Evolutionary conservation across 2,797 vertebrate species (phyloP).

Genomic region (Cottoperca gobio): DNA sequence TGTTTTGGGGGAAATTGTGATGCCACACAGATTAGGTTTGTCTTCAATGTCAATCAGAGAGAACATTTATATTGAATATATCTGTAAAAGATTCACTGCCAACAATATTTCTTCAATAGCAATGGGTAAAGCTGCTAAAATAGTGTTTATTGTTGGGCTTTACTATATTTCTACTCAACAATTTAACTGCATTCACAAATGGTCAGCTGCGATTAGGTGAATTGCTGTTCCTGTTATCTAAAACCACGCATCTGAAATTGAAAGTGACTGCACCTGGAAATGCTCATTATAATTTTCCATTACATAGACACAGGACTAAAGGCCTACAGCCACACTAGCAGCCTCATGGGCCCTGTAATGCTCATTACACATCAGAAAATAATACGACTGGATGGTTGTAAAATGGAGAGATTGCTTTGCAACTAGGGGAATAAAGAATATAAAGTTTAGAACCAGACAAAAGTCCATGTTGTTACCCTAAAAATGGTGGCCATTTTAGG

Average conservation of each 20-base stretch:
- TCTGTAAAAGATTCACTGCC: background rate
- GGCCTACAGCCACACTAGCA: background rate
- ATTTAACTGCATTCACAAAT: background rate
- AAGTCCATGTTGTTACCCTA: background rate
- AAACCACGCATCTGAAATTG: slow-evolving; percentile 12
- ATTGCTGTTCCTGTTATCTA: slow-evolving; percentile 2
- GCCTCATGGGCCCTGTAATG: background rate
- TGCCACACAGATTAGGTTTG: background rate
- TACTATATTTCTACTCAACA: background rate
- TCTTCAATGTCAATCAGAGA: background rate
- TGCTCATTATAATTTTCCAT: background rate
- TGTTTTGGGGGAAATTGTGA: background rate
- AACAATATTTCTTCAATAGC: background rate
- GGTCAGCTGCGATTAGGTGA: background rate
- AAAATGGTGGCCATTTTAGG: background rate
- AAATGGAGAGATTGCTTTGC: background rate
- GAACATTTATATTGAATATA: background rate
- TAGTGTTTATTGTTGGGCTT: background rate
- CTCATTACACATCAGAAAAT: slow-evolving; percentile 8
- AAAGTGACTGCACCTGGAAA: slow-evolving; percentile 20
- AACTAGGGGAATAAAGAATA: background rate
- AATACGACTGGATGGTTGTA: background rate
- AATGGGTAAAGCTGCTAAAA: background rate
- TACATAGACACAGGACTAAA: background rate
- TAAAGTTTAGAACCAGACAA: background rate